These are phyloP conservation scores for Falco novaeseelandiae DNA, from an alignment of 2,797 vertebrate genomes.

Conservation along the genomic window DNA sequence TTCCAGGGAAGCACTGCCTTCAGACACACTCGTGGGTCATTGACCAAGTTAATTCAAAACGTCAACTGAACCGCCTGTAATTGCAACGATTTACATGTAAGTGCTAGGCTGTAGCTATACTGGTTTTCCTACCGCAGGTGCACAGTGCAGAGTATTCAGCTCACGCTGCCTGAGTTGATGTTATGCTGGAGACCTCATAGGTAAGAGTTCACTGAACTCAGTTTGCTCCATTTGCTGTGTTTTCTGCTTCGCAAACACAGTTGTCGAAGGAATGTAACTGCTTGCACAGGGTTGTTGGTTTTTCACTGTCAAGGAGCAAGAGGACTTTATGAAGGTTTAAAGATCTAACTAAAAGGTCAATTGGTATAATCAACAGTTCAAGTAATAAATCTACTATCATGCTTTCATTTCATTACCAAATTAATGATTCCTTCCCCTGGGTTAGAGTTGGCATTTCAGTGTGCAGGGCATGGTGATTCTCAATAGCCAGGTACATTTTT, in stretches of 20 bases:
- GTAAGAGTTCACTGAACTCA: neutral
- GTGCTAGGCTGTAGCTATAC: neutral
- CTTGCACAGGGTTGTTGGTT: neutral
- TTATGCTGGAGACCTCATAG: neutral
- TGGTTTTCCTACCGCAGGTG: neutral
- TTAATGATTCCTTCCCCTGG: neutral
- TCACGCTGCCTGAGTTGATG: neutral
- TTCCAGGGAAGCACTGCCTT: neutral
- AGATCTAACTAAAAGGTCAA: conserved; percentile 27
- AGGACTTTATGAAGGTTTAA: neutral
- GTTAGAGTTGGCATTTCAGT: conserved; percentile 23
- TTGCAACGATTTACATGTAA: neutral
- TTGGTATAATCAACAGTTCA: conserved; percentile 25
- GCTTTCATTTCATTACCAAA: neutral
- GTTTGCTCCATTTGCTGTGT: neutral
- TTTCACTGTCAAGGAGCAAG: neutral
- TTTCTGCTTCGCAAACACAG: neutral
- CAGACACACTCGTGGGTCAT: neutral
- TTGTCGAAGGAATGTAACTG: neutral
- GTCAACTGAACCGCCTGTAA: neutral
- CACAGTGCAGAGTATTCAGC: neutral
- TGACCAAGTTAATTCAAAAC: neutral
- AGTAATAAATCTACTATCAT: conserved; percentile 17
- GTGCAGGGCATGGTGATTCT: neutral
- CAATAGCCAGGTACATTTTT: neutral